Percentiles rank a stretch among this genome's conserved stretches.
Evolutionary conservation across 2,797 vertebrate species (phyloP).

Genomic region (Acrossocheilus wenchowensis): DNA sequence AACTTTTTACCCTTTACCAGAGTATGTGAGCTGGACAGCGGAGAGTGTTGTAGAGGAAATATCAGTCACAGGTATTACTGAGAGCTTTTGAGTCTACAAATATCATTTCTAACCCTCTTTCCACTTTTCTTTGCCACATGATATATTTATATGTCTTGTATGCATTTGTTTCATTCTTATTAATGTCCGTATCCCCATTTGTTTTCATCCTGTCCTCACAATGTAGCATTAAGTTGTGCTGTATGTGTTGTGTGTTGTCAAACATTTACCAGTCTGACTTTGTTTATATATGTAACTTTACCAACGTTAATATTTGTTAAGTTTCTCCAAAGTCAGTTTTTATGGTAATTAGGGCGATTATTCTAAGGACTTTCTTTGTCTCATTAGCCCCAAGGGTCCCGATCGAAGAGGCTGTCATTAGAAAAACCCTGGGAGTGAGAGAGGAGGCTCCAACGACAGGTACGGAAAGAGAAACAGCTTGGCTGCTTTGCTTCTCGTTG

Average conservation of each 20-base stretch:
- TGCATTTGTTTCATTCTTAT: conserved; percentile 8
- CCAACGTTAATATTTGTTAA: neutral
- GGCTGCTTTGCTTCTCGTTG: conserved; percentile 49
- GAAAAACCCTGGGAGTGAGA: conserved; percentile 70
- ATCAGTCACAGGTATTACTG: conserved; percentile 72
- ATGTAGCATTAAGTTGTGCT: neutral
- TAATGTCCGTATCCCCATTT: neutral
- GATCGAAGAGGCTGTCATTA: conserved; percentile 74
- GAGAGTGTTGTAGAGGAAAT: conserved; percentile 71
- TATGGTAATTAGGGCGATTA: neutral
- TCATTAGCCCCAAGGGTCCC: conserved; percentile 70
- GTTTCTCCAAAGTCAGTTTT: neutral
- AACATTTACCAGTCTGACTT: neutral
- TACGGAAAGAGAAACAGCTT: conserved; percentile 60
- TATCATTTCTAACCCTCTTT: conserved; percentile 53
- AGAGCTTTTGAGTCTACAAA: conserved; percentile 43
- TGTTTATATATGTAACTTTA: conserved; percentile 2
- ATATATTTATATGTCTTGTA: conserved; percentile 2
- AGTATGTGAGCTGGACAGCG: conserved; percentile 75
- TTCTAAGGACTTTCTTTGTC: conserved; percentile 50
- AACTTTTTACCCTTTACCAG: conserved; percentile 68
- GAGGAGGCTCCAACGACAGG: conserved; percentile 72
- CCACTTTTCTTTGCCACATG: conserved; percentile 1
- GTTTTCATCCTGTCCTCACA: neutral
- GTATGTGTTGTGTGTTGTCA: neutral